Percentiles rank a stretch among this genome's conserved stretches.
These are phyloP conservation scores for Geococcyx californianus DNA, from an alignment of 2,113 vertebrate genomes.

Conservation along the genomic window DNA sequence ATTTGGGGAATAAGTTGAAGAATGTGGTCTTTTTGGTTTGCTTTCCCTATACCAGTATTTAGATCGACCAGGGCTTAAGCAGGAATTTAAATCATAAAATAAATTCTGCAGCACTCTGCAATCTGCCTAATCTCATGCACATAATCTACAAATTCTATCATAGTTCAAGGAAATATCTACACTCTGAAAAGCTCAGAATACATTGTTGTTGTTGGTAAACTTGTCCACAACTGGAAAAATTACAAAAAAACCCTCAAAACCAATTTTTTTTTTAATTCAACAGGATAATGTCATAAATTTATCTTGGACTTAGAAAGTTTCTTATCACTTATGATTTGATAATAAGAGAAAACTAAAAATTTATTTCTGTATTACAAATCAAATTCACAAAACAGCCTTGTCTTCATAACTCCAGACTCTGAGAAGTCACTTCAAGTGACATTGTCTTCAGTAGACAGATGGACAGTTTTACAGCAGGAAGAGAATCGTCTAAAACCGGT, in stretches of 20 bases:
- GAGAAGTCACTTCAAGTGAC: conserved; percentile 25
- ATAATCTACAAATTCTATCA: neutral
- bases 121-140: neutral
- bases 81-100: neutral
- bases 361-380: neutral
- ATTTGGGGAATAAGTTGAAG: neutral
- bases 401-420: conserved; percentile 52
- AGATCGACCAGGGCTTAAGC: neutral
- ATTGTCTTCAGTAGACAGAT: neutral
- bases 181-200: no score
- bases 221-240: neutral
- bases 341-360: neutral
- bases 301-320: neutral
- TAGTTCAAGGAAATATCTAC: neutral
- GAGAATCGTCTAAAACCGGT: neutral
- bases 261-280: neutral
- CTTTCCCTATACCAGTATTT: neutral
- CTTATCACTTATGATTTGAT: neutral
- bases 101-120: neutral
- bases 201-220: neutral
- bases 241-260: neutral
- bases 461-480: neutral
- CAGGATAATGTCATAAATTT: neutral
- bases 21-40: neutral
- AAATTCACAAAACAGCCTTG: neutral